Conservation (phyloP, 1,140 invertebrate species). For the Leguminivora glycinivorella region DNA sequence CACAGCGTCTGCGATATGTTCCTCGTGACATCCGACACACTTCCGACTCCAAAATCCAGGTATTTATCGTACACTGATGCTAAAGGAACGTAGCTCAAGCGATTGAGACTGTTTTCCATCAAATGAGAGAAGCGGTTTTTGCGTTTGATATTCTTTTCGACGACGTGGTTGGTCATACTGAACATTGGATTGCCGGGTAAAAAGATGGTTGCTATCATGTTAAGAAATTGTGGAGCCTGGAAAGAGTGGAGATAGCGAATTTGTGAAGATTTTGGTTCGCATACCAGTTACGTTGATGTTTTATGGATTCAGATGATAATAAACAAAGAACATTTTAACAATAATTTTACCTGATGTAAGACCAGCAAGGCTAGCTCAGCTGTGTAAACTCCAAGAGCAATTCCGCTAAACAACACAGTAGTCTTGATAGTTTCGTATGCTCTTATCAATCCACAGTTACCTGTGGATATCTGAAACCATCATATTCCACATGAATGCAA, state of each 20-base stretch:
- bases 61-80: conserved; percentile 66
- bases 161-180: conserved; percentile 54
- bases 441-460: conserved; percentile 66
- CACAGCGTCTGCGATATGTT: conserved; percentile 71
- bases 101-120: conserved; percentile 70
- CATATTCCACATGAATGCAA: neutral
- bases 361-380: conserved; percentile 66
- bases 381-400: conserved; percentile 61
- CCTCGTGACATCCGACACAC: conserved; percentile 53
- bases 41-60: conserved; percentile 66
- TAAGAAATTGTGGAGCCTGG: conserved; percentile 64
- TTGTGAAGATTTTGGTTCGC: too few species aligned
- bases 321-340: neutral
- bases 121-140: conserved; percentile 55
- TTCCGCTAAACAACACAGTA: conserved; percentile 57
- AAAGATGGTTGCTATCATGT: conserved; percentile 53
- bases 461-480: conserved; percentile 63
- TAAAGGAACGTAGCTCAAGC: conserved; percentile 58
- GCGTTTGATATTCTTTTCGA: conserved; percentile 55
- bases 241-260: conserved; percentile 37
- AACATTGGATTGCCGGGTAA: conserved; percentile 55
- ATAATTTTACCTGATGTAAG: conserved; percentile 61
- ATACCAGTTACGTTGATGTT: too few species aligned
- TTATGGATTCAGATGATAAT: too few species aligned
- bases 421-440: conserved; percentile 60